Evolutionary conservation across 2,797 vertebrate species (phyloP).

Genomic region (Oreochromis mossambicus): DNA sequence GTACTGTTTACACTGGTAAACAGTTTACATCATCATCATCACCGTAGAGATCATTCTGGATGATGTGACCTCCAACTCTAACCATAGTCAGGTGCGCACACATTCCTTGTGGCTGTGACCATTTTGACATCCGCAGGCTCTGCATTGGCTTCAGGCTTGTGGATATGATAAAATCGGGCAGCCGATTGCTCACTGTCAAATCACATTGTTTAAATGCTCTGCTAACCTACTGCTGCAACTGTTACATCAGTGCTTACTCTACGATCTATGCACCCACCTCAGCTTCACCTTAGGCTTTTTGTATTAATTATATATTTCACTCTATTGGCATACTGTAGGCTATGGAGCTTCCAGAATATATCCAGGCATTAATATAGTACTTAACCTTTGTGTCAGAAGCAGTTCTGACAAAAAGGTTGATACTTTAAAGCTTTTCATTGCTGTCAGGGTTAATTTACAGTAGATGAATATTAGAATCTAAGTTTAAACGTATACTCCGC

Average conservation of each 20-base stretch:
- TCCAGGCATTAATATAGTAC: neutral
- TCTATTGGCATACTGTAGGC: neutral
- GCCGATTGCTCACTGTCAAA: constrained; percentile 22
- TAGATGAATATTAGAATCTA: neutral
- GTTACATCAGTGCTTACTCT: constrained; percentile 21
- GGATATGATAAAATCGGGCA: neutral
- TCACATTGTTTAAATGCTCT: constrained; percentile 11
- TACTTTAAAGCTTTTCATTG: neutral
- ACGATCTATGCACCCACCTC: neutral
- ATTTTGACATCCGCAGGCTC: neutral
- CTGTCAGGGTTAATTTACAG: neutral
- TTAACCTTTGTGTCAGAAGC: neutral
- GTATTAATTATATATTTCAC: neutral
- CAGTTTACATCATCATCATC: neutral
- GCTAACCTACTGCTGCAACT: neutral
- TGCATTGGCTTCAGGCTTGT: neutral
- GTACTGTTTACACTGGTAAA: neutral
- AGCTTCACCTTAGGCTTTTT: neutral
- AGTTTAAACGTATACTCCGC: neutral
- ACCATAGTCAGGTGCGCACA: neutral
- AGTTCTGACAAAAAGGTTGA: neutral
- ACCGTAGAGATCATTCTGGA: neutral
- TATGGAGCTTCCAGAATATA: neutral
- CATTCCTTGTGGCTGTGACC: neutral
- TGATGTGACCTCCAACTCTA: neutral